phyloP scores from a whole-genome alignment of 2,797 vertebrate genomes.

The Furcifer pardalis region DNA sequence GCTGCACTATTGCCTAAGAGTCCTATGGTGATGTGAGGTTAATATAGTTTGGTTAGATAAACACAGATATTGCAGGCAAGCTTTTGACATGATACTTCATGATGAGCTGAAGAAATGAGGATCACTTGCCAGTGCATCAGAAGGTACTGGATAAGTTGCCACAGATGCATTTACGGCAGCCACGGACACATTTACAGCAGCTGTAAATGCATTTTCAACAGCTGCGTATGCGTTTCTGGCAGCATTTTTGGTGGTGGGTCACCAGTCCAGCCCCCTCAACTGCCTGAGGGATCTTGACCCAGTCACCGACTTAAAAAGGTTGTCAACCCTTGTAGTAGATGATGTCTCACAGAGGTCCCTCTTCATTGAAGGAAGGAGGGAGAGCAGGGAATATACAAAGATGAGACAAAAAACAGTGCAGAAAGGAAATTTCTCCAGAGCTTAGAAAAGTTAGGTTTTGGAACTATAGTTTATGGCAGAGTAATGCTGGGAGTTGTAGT shows the following conservation, averaged over 20 bases:
- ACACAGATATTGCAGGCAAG: not conserved
- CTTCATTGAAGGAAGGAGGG: not conserved
- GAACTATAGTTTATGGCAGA: too few relatives aligned
- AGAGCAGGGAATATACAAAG: not conserved
- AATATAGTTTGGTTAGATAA: conserved; percentile 1
- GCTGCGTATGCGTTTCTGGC: too few relatives aligned
- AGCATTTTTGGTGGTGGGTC: too few relatives aligned
- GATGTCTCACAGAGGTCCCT: not conserved
- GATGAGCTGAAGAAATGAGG: not conserved
- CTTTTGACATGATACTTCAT: not conserved
- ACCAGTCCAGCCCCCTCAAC: too few relatives aligned
- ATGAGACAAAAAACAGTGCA: not conserved
- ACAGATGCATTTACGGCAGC: too few relatives aligned
- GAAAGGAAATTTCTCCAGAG: not conserved
- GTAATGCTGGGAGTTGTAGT: too few relatives aligned
- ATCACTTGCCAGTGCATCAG: not conserved
- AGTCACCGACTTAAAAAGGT: too few relatives aligned
- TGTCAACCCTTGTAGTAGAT: too few relatives aligned
- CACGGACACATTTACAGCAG: too few relatives aligned
- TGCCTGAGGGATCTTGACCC: too few relatives aligned
- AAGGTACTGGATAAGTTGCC: not conserved
- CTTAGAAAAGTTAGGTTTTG: too few relatives aligned
- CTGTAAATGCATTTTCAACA: too few relatives aligned
- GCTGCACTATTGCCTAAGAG: not conserved
- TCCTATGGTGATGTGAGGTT: not conserved